These are phyloP conservation scores for Dynastes tityus DNA, from an alignment of 2,888 invertebrate genomes.

Conservation along the genomic window DNA sequence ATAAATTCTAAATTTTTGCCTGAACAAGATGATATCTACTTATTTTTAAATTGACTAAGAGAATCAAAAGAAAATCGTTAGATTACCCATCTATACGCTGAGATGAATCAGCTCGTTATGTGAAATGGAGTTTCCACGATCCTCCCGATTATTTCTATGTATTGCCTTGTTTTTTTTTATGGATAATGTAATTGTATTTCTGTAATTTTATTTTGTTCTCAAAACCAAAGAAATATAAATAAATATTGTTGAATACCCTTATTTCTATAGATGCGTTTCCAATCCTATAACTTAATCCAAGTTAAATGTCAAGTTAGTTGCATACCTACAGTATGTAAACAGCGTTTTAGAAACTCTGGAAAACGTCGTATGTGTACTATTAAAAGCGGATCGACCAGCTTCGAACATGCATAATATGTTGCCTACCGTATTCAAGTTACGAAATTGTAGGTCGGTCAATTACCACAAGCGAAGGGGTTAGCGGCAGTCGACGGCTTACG, in stretches of 20 bases:
- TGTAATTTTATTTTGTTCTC: constrained; percentile 58
- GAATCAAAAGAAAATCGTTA: constrained; percentile 34
- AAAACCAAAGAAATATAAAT: constrained; percentile 60
- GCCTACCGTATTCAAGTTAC: too few relatives aligned
- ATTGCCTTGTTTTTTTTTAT: constrained; percentile 43
- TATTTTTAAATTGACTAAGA: constrained; percentile 55
- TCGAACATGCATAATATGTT: too few relatives aligned
- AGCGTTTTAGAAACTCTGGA: too few relatives aligned
- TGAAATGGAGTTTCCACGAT: constrained; percentile 14
- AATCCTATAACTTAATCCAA: not conserved
- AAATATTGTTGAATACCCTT: constrained; percentile 57
- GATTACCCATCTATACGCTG: constrained; percentile 15
- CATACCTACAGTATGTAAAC: too few relatives aligned
- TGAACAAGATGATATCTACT: constrained; percentile 60
- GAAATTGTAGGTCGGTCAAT: too few relatives aligned
- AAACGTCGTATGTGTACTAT: too few relatives aligned
- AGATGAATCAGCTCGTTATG: constrained; percentile 34
- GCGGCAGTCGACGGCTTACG: too few relatives aligned
- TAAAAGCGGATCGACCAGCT: too few relatives aligned
- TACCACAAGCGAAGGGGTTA: too few relatives aligned
- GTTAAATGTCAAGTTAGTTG: too few relatives aligned
- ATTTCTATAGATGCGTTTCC: not conserved
- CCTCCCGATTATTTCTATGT: constrained; percentile 34
- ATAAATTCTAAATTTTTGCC: constrained; percentile 68
- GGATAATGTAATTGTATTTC: constrained; percentile 48